Evolutionary conservation across 2,797 vertebrate genomes (phyloP), one percentile per base, ranked within the genome.

Genomic region (Phrynocephalus guinanensis): DNA sequence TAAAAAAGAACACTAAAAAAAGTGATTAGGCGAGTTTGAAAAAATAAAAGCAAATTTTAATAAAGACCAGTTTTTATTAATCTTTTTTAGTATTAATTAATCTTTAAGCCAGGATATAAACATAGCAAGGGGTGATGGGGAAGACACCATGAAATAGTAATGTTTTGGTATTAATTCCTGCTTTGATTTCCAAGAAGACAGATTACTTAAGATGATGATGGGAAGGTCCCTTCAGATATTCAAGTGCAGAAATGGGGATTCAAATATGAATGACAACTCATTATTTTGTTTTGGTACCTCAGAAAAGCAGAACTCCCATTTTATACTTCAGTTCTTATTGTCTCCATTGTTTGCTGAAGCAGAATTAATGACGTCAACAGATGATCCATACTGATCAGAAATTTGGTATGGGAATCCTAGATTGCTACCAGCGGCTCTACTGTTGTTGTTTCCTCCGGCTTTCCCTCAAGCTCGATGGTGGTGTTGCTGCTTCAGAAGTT

Each of bases 1-100:
- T 28, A 2, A 91, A 88, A 93, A 93, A 33, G 0, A 0, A 63
- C 68, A 76, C 6, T 89, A 33, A 82, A 86, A 86, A 91, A 63
- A 52, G 67, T 15, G 86, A 81, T 13, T 86, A 70, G 81, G 82
- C 33, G 4, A 38, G n/a, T 66, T 81, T 56, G 10, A 15, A 68
- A 77, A 84, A 24, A 86, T 22, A 77, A 30, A 16, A 81, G 0
- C 4, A 91, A 79, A 26, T 75, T 84, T 82, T 72, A 84, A 56
- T 79, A 6, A 0, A 81, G 75, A 63, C 60, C 20, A 44, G 38
- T 44, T 44, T 44, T 44, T 44, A 44, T 44, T 44, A 44, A 44
- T 44, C 38, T 67, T 0, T 92, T 20, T 73, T 20, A 38, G 24
- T n/a, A 20, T 73, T 18, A 15, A 33, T 88, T 50, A 52, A 86